phyloP scores from a whole-genome alignment of 1,140 invertebrate species.

The Globodera ellingtonae region DNA sequence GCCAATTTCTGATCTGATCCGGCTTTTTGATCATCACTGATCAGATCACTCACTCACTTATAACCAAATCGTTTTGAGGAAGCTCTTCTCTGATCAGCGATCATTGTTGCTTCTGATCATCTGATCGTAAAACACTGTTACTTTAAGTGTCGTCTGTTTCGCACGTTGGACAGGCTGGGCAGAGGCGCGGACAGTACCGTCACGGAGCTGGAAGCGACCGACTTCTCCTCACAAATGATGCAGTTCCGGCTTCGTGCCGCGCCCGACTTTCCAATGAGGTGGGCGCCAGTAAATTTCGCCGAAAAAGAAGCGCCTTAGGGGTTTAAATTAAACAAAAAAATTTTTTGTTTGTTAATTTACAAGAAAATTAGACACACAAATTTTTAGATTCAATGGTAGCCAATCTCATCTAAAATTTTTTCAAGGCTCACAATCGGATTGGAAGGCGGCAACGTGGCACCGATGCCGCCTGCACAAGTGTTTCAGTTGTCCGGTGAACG shows the following conservation, averaged over 20 bases:
- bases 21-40: too few relatives aligned
- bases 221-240: slow-evolving; percentile 52
- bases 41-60: too few relatives aligned
- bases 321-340: background rate
- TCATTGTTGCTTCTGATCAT: too few relatives aligned
- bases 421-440: slow-evolving; percentile 44
- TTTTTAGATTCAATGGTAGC: background rate
- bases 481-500: slow-evolving; percentile 37
- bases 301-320: background rate
- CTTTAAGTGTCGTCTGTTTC: slow-evolving; percentile 36
- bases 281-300: background rate
- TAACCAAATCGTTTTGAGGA: too few relatives aligned
- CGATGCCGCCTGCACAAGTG: slow-evolving; percentile 48
- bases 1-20: too few relatives aligned
- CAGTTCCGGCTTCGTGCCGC: slow-evolving; percentile 31
- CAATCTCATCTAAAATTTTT: slow-evolving; percentile 13
- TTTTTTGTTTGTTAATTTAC: background rate
- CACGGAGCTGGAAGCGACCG: slow-evolving; percentile 46
- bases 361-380: too few relatives aligned
- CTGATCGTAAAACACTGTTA: background rate
- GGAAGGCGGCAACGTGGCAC: slow-evolving; percentile 42
- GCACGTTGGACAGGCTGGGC: slow-evolving; percentile 51
- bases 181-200: slow-evolving; percentile 46
- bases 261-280: slow-evolving; percentile 51
- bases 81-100: too few relatives aligned